phyloP scores from a whole-genome alignment of 2,113 vertebrate species.

The Oncorhynchus clarkii region DNA sequence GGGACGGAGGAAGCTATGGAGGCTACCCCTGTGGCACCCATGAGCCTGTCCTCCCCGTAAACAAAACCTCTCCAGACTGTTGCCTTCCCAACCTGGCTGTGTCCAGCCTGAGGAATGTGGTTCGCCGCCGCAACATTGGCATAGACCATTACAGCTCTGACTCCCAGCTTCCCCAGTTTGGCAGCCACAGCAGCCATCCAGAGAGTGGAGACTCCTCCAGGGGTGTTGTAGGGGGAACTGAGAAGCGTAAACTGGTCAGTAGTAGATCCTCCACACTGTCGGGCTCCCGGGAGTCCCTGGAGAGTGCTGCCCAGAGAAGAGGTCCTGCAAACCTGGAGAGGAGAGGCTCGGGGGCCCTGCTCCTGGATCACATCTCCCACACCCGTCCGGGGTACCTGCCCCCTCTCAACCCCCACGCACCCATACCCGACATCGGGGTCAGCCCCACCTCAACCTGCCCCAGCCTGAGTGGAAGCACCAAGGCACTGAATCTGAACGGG shows the following conservation, averaged over 20 bases:
- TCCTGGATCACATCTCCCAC: constrained; percentile 74
- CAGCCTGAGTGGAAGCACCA: constrained; percentile 47
- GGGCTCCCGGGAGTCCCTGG: constrained; percentile 74
- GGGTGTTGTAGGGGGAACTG: constrained; percentile 53
- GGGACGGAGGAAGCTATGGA: constrained; percentile 34
- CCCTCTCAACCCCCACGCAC: constrained; percentile 78
- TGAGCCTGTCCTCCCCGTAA: constrained; percentile 41
- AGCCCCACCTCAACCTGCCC: constrained; percentile 47
- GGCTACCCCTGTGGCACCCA: constrained; percentile 22
- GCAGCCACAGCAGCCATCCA: constrained; percentile 36
- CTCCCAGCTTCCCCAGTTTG: constrained; percentile 77
- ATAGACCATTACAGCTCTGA: constrained; percentile 84
- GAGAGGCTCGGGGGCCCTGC: constrained; percentile 74
- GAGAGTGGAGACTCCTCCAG: constrained; percentile 38
- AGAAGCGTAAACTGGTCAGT: constrained; percentile 75
- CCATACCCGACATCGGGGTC: constrained; percentile 72
- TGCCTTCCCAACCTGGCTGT: constrained; percentile 69
- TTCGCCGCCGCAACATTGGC: constrained; percentile 77
- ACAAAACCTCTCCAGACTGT: constrained; percentile 66
- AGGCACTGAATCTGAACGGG: constrained; percentile 31
- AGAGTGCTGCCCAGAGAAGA: constrained; percentile 68
- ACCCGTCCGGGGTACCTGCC: constrained; percentile 83
- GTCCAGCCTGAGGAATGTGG: constrained; percentile 79
- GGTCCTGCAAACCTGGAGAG: constrained; percentile 68
- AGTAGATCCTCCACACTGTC: constrained; percentile 71